phyloP scores from a whole-genome alignment of 2,113 vertebrate genomes.

The Tetrax tetrax region DNA sequence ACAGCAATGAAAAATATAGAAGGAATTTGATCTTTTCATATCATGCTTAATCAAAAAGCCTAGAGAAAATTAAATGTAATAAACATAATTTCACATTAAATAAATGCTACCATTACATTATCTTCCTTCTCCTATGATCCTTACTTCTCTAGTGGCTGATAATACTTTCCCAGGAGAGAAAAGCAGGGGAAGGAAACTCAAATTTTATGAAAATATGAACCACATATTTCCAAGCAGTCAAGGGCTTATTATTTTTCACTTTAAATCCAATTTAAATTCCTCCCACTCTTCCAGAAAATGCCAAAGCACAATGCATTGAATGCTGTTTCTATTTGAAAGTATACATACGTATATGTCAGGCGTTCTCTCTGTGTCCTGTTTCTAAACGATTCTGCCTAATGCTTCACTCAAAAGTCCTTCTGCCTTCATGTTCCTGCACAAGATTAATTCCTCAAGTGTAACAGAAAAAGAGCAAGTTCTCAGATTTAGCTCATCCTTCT shows the following conservation, averaged over 20 bases:
- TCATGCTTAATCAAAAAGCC: background rate
- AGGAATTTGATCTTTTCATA: background rate
- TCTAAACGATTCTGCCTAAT: background rate
- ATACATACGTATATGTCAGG: background rate
- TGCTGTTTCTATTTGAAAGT: background rate
- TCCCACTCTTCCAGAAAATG: background rate
- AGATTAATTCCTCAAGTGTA: background rate
- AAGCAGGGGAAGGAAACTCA: background rate
- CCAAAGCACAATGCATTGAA: background rate
- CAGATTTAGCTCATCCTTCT: background rate
- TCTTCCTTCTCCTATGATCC: background rate
- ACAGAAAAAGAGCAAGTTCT: background rate
- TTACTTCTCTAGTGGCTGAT: background rate
- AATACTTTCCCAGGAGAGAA: background rate
- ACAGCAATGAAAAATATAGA: background rate
- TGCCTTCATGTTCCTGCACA: background rate
- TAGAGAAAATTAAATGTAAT: background rate
- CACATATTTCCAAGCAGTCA: background rate
- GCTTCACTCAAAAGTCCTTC: background rate
- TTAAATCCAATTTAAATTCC: background rate
- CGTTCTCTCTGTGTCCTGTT: background rate
- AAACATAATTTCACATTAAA: background rate
- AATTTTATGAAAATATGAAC: background rate
- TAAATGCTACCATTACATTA: background rate
- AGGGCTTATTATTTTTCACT: background rate